phyloP scores from a whole-genome alignment of 2,797 vertebrate species.

The Parauchenoglanis ngamensis region DNA sequence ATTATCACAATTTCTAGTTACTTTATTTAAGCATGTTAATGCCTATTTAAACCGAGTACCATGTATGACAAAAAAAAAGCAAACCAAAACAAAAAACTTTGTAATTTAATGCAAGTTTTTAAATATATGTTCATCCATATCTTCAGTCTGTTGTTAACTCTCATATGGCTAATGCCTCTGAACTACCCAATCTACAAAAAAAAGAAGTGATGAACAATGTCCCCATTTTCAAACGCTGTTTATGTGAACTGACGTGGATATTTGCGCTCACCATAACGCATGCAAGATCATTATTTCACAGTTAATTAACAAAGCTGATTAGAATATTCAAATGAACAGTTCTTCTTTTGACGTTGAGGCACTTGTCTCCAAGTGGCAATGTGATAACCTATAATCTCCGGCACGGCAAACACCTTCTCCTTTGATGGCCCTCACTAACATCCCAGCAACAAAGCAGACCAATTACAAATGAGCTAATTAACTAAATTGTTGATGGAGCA shows the following conservation, averaged over 20 bases:
- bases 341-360: conserved; percentile 65
- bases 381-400: conserved; percentile 85
- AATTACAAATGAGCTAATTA: conserved; percentile 99
- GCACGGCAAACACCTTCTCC: conserved; percentile 95
- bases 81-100: neutral
- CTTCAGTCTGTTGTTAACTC: neutral
- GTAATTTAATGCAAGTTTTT: neutral
- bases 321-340: conserved; percentile 82
- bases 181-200: neutral
- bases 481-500: conserved; percentile 99
- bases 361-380: conserved; percentile 81
- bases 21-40: neutral
- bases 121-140: neutral
- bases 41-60: neutral
- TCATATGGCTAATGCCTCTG: neutral
- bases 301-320: conserved; percentile 83
- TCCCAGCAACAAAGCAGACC: conserved; percentile 97
- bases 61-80: neutral
- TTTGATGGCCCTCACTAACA: conserved; percentile 96
- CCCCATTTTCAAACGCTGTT: conserved; percentile 68
- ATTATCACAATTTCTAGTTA: neutral
- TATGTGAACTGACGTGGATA: conserved; percentile 70
- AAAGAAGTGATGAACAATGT: conserved; percentile 60
- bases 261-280: conserved; percentile 70
- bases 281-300: conserved; percentile 79